These are phyloP conservation scores for Parascotia fuliginaria DNA, from an alignment of 2,888 invertebrate species.

Conservation along the genomic window DNA sequence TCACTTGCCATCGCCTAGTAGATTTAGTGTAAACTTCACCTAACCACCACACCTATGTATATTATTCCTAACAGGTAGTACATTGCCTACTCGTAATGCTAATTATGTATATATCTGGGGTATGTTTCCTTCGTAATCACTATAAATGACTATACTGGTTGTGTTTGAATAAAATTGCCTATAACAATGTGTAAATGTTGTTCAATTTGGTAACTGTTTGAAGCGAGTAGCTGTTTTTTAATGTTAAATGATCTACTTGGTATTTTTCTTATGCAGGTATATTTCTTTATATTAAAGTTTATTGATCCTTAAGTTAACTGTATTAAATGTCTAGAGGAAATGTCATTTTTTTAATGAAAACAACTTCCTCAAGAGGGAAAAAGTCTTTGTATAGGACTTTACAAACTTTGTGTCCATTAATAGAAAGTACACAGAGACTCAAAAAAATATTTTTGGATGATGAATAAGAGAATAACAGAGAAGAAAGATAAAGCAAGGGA, in stretches of 20 bases:
- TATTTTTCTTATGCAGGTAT: neutral
- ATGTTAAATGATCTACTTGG: neutral
- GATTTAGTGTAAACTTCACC: slow-evolving; percentile 15
- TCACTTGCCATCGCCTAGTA: neutral
- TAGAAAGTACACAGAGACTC: no score
- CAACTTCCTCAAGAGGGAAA: no score
- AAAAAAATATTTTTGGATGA: no score
- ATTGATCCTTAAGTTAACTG: no score
- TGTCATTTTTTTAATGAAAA: no score
- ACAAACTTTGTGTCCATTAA: no score
- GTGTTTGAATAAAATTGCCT: slow-evolving; percentile 56
- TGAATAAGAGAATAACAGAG: no score
- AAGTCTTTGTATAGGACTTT: no score
- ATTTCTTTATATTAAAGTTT: no score
- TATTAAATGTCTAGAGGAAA: no score
- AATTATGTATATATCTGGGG: slow-evolving; percentile 67
- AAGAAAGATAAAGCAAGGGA: no score
- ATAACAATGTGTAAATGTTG: slow-evolving; percentile 57
- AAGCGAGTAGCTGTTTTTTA: slow-evolving; percentile 7
- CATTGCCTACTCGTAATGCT: slow-evolving; percentile 74
- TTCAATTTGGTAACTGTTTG: slow-evolving; percentile 26
- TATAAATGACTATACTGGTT: slow-evolving; percentile 48
- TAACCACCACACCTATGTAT: slow-evolving; percentile 35
- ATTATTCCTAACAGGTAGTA: slow-evolving; percentile 50
- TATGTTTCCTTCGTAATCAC: slow-evolving; percentile 63